Evolutionary conservation across 2,888 invertebrate species (phyloP), one percentile per base, ranked within the genome.

Genomic region (Acleris laterana): DNA sequence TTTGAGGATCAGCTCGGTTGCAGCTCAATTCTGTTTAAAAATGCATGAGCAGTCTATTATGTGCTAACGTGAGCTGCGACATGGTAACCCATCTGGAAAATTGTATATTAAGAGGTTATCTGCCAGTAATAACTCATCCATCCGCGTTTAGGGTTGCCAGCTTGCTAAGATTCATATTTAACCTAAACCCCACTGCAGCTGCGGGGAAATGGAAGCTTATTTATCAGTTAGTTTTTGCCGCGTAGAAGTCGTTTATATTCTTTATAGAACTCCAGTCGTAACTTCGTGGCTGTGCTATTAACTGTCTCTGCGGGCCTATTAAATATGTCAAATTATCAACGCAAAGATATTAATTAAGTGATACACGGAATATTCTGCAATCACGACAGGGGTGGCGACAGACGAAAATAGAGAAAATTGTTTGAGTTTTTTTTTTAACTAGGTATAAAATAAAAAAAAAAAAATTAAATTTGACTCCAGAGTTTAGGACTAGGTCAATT

Each of bases 71-170:
- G 28, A 48, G 28, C 25, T 48, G 38, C 13, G 13, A 13, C 13
- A 9, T 38, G 25, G 48, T 5, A 17, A 48, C 19, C 22, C 48
- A 48, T 17, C 57, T 11, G 57, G 57, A 58, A 48, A 58, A 48
- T 58, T 48, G 57, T 58, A 58, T 48, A 48, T n/a, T 46, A 48
- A 19, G 57, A 58, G 48, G 57, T 48, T 28, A 58, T 28, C 57
- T 58, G 17, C 48, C 16, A 32, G 28, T 58, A 58, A 58, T 58
- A 48, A 58, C 48, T 58, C 57, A 58, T 53, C 53, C 48, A 48
- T 48, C 19, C 48, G 25, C 28, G 19, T n/a, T 13, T 28, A 58
- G 57, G 57, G 57, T 32, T 58, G 57, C 19, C 19, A 58, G 28
- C 28, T 11, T 32, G 32, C 25, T 25, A 1, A 25, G 6, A 25